Percentiles rank a stretch among this genome's conserved stretches.
Conservation (phyloP, 2,888 invertebrate genomes). For the Aphrophora alni region DNA sequence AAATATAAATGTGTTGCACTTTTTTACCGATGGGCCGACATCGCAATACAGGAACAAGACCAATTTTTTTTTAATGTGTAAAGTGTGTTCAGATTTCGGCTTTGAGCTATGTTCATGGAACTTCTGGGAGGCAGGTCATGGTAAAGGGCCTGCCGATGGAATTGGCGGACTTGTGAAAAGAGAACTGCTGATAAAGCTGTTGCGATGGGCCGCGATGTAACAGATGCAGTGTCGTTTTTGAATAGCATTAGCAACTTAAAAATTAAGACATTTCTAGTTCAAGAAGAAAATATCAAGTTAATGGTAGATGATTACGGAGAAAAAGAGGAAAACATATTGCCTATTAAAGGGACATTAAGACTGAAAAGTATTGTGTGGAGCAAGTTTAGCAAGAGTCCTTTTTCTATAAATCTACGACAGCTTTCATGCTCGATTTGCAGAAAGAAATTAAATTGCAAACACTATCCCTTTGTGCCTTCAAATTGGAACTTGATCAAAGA, state of each 20-base stretch:
- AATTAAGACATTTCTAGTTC: not conserved
- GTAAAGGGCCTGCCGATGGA: conserved; percentile 22
- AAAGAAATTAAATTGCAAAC: too few relatives aligned
- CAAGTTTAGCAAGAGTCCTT: too few relatives aligned
- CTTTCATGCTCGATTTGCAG: too few relatives aligned
- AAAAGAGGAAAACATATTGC: not conserved
- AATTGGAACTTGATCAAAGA: too few relatives aligned
- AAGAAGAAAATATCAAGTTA: conserved; percentile 2
- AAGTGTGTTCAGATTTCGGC: conserved; percentile 8
- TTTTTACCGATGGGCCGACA: conserved; percentile 18
- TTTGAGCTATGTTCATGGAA: conserved; percentile 16
- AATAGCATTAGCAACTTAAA: conserved; percentile 7
- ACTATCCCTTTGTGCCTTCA: too few relatives aligned
- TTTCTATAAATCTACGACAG: too few relatives aligned
- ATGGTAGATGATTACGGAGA: not conserved
- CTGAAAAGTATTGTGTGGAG: not conserved
- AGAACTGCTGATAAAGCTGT: conserved; percentile 21
- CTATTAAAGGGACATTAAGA: conserved; percentile 17
- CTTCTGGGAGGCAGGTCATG: conserved; percentile 22
- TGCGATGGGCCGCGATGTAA: not conserved
- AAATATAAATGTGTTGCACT: not conserved
- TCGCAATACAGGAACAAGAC: conserved; percentile 26
- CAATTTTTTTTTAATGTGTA: conserved; percentile 14
- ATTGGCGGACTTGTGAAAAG: conserved; percentile 17
- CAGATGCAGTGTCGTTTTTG: conserved; percentile 11